Conservation (phyloP, 92 coral and sea anemone species). For the Siderastrea siderea region DNA sequence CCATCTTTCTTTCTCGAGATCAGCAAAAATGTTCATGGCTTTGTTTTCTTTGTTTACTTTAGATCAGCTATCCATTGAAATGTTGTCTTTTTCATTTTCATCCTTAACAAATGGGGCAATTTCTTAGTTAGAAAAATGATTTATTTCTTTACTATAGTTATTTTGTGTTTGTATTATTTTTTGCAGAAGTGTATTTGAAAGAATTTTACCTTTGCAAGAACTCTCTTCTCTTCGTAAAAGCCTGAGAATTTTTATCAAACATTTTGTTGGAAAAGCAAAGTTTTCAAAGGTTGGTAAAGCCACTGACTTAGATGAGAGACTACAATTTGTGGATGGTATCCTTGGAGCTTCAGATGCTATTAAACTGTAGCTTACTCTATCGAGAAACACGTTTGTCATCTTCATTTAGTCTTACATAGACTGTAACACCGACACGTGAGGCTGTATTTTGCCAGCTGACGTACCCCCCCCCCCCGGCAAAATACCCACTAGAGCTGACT, state of each 20-base stretch:
- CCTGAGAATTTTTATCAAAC: conserved; percentile 80
- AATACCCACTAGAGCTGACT: too few species aligned
- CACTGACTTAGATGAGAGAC: conserved; percentile 24
- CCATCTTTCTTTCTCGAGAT: too few species aligned
- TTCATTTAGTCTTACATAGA: too few species aligned
- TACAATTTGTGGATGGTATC: conserved; percentile 40
- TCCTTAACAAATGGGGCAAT: not conserved
- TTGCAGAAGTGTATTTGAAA: conserved; percentile 77
- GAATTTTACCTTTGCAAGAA: conserved; percentile 72
- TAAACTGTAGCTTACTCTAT: conserved; percentile 16
- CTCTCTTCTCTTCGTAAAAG: conserved; percentile 79
- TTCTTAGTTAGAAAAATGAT: not conserved
- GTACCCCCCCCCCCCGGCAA: too few species aligned
- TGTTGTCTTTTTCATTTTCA: too few species aligned
- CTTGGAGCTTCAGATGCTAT: conserved; percentile 56
- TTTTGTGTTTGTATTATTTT: not conserved
- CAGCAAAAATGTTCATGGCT: too few species aligned
- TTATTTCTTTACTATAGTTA: not conserved
- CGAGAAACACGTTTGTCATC: not conserved
- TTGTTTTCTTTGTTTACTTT: too few species aligned
- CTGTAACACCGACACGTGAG: too few species aligned
- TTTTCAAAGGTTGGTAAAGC: conserved; percentile 2
- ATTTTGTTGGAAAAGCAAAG: conserved; percentile 70
- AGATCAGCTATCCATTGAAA: too few species aligned
- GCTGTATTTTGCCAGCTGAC: too few species aligned